Conservation (phyloP, 2,797 vertebrate species). For the Nyctalus aviator region DNA sequence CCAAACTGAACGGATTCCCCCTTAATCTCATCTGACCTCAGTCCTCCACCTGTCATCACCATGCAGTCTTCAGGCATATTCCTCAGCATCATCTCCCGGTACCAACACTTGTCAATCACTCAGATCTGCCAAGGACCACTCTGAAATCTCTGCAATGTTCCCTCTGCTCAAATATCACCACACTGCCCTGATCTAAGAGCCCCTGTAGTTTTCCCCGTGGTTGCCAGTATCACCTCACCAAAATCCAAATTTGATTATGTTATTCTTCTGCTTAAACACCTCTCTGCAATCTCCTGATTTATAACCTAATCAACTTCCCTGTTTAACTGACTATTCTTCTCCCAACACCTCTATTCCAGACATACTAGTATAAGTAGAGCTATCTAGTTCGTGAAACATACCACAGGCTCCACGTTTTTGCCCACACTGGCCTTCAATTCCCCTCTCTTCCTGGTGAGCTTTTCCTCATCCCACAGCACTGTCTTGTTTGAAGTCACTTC, state of each 20-base stretch:
- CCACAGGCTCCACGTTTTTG: background rate
- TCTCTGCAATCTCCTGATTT: background rate
- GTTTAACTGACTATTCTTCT: background rate
- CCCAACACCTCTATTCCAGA: background rate
- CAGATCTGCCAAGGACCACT: background rate
- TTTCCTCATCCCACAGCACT: background rate
- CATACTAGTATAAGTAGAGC: background rate
- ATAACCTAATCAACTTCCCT: background rate
- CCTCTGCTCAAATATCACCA: background rate
- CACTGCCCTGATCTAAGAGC: background rate
- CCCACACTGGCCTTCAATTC: background rate
- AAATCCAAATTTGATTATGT: background rate
- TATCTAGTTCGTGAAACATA: background rate
- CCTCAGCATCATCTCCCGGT: background rate
- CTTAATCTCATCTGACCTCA: background rate
- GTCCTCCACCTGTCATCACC: background rate
- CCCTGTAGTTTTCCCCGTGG: background rate
- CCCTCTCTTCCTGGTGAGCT: background rate
- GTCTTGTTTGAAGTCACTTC: background rate
- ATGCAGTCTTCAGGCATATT: background rate
- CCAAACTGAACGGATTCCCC: rapidly evolving
- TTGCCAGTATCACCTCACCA: background rate
- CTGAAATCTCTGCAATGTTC: background rate
- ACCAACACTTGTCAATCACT: background rate
- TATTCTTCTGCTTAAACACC: background rate